Percentiles rank a stretch among this genome's conserved stretches.
phyloP scores from a whole-genome alignment of 2,113 vertebrate genomes.

The Maccullochella peelii region DNA sequence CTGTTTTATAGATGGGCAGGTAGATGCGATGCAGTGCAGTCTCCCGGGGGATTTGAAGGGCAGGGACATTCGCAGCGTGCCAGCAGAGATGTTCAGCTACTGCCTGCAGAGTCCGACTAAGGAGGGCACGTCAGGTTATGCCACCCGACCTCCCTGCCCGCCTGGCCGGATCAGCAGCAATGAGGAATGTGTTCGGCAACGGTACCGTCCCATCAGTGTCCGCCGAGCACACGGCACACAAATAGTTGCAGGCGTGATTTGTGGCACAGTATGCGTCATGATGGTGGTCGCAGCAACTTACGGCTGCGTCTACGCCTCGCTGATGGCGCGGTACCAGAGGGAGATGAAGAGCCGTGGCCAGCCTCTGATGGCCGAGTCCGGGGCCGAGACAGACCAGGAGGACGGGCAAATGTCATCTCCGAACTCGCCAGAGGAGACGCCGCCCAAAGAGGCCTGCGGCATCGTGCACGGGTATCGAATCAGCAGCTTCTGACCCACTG shows the following conservation, averaged over 20 bases:
- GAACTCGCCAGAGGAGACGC: conserved; percentile 34
- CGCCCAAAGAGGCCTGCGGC: conserved; percentile 53
- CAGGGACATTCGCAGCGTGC: conserved; percentile 91
- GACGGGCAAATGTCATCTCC: conserved; percentile 42
- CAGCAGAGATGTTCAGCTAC: conserved; percentile 95
- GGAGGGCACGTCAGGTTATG: conserved; percentile 76
- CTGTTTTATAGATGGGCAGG: conserved; percentile 87
- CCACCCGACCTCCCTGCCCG: conserved; percentile 78
- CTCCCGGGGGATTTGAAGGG: conserved; percentile 90
- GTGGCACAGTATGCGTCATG: conserved; percentile 94
- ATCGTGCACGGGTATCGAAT: conserved; percentile 76
- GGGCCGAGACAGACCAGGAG: conserved; percentile 73
- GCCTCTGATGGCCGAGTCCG: conserved; percentile 88
- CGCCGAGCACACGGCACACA: conserved; percentile 93
- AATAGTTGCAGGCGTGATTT: conserved; percentile 92
- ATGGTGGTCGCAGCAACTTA: conserved; percentile 96
- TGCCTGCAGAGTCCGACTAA: conserved; percentile 83
- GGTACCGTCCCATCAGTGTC: conserved; percentile 89
- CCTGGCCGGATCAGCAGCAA: conserved; percentile 56
- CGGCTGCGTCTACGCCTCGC: conserved; percentile 93
- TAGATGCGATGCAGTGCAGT: conserved; percentile 92
- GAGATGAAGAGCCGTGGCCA: conserved; percentile 89
- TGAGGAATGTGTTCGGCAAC: conserved; percentile 85
- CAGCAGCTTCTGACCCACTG: conserved; percentile 76
- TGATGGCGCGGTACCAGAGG: conserved; percentile 94